These are phyloP conservation scores for Pardalotus punctatus DNA, from an alignment of 2,113 vertebrate genomes.

Conservation along the genomic window DNA sequence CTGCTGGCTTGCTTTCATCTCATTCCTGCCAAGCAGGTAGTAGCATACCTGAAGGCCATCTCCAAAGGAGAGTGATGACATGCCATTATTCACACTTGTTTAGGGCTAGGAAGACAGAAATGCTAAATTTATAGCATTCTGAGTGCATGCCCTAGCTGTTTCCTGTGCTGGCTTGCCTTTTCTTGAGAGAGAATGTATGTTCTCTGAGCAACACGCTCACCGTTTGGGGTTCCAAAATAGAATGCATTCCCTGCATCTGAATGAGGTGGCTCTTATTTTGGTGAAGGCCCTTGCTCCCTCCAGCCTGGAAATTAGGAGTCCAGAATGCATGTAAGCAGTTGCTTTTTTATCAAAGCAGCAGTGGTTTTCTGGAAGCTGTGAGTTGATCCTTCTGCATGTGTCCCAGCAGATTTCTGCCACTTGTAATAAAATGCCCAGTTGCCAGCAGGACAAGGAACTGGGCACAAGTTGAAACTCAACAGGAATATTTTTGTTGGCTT, in stretches of 20 bases:
- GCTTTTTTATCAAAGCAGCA: neutral
- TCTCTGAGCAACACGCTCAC: neutral
- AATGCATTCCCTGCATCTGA: neutral
- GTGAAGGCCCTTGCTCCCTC: neutral
- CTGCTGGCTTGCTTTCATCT: neutral
- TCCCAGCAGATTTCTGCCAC: neutral
- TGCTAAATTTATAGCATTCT: neutral
- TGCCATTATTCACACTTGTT: neutral
- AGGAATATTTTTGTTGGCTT: neutral
- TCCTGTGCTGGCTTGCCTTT: neutral
- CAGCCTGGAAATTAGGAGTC: neutral
- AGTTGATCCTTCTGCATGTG: accelerated
- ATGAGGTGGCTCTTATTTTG: neutral
- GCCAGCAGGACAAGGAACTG: neutral
- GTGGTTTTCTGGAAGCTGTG: neutral
- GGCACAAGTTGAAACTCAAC: neutral
- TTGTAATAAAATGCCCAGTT: neutral
- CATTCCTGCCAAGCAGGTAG: neutral
- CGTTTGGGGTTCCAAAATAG: neutral
- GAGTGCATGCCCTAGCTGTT: neutral
- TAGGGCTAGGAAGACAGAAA: neutral
- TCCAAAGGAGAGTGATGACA: neutral
- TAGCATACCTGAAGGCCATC: neutral
- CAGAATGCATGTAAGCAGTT: neutral
- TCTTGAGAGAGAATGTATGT: neutral